phyloP scores from a whole-genome alignment of 2,888 invertebrate genomes.

The Trachelus stipa region DNA sequence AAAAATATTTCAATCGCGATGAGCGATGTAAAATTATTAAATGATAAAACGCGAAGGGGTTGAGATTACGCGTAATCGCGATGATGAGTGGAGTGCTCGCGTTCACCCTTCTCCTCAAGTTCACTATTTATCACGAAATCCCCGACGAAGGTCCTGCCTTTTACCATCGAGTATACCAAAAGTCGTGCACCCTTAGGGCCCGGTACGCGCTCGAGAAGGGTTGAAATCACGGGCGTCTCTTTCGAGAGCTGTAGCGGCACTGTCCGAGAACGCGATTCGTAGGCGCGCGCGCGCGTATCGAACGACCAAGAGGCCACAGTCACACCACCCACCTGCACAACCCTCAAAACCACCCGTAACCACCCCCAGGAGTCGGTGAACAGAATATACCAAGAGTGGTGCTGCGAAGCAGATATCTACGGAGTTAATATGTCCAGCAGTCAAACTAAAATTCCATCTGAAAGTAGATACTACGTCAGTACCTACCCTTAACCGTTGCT shows the following conservation, averaged over 20 bases:
- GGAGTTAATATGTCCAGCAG: background rate
- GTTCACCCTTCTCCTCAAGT: background rate
- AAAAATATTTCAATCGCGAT: background rate
- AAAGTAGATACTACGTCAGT: background rate
- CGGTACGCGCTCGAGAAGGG: conserved; percentile 32
- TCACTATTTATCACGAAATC: background rate
- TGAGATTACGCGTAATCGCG: background rate
- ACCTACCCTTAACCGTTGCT: background rate
- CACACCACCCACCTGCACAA: conserved; percentile 20
- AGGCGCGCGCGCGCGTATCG: conserved; percentile 57
- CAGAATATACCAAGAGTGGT: conserved; percentile 9
- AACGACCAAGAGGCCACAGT: conserved; percentile 37
- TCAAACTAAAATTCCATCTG: background rate
- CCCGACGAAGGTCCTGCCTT: background rate
- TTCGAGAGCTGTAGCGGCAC: conserved; percentile 64
- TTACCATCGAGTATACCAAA: background rate
- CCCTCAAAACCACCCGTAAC: conserved; percentile 17
- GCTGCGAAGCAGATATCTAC: background rate
- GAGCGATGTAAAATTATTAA: background rate
- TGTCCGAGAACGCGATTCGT: conserved; percentile 48
- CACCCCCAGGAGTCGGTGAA: conserved; percentile 10
- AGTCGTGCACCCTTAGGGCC: conserved; percentile 13
- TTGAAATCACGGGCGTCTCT: conserved; percentile 62
- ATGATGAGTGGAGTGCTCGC: background rate
- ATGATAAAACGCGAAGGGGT: background rate